These are phyloP conservation scores for Melinaea marsaeus DNA, from an alignment of 2,888 invertebrate species.

Conservation along the genomic window DNA sequence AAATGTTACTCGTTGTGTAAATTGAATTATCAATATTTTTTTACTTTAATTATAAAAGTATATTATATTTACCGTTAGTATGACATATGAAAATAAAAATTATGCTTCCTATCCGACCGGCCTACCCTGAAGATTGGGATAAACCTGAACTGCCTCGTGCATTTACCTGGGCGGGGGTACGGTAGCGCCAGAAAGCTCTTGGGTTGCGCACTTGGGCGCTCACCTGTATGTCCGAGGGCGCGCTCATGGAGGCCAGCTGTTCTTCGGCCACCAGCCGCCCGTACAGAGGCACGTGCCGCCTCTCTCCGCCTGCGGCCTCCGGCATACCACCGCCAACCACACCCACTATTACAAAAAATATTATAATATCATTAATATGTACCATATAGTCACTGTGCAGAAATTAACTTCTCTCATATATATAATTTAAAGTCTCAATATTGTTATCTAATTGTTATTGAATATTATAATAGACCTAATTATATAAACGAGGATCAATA, in stretches of 20 bases:
- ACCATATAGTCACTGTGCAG: not conserved
- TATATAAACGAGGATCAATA: too few relatives aligned
- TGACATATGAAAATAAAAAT: too few relatives aligned
- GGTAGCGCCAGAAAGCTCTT: constrained; percentile 76
- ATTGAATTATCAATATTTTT: not conserved
- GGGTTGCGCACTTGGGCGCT: constrained; percentile 74
- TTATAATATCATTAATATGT: constrained; percentile 2
- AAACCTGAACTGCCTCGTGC: constrained; percentile 71
- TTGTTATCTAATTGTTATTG: not conserved
- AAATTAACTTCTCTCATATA: not conserved
- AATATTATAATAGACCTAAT: too few relatives aligned
- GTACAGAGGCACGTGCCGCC: constrained; percentile 90
- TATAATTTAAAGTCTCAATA: not conserved
- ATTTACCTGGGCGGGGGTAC: constrained; percentile 71
- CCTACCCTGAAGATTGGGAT: not conserved
- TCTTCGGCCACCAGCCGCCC: constrained; percentile 94
- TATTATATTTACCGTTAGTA: too few relatives aligned
- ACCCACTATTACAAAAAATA: constrained; percentile 65
- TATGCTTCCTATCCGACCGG: too few relatives aligned
- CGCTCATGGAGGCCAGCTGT: constrained; percentile 82
- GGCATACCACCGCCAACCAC: constrained; percentile 71
- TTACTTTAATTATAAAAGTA: not conserved
- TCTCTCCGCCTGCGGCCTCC: constrained; percentile 69
- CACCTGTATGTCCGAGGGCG: constrained; percentile 82
- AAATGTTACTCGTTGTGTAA: not conserved